Percentiles rank a stretch among this genome's conserved stretches.
These are phyloP conservation scores for Agrotis clavis DNA, from an alignment of 2,888 invertebrate species.

Conservation along the genomic window DNA sequence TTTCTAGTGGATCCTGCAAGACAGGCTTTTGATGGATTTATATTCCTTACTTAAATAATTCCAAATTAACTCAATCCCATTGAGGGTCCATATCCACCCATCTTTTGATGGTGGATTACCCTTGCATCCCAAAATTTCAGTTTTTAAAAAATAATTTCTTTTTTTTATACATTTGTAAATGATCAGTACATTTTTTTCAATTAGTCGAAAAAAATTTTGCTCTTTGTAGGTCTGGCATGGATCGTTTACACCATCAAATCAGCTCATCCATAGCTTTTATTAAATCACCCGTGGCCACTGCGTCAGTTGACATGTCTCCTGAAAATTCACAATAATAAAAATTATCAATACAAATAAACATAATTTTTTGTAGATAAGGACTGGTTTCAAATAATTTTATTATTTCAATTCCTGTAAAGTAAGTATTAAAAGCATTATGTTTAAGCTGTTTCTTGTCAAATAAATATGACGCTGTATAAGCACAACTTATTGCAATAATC, in stretches of 20 bases:
- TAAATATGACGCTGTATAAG: not conserved
- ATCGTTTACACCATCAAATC: conserved; percentile 8
- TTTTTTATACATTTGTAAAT: conserved; percentile 3
- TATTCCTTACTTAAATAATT: conserved; percentile 18
- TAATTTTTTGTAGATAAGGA: not conserved
- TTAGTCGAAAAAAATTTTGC: not conserved
- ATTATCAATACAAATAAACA: not conserved
- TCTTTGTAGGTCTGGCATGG: conserved; percentile 1
- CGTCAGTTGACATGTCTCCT: conserved; percentile 13
- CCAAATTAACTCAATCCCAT: conserved; percentile 51
- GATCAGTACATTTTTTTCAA: not conserved
- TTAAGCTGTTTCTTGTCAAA: not conserved
- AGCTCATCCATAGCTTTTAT: not conserved
- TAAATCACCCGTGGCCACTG: conserved; percentile 2
- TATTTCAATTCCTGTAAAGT: conserved; percentile 55
- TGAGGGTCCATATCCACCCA: conserved; percentile 63
- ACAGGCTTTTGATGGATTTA: conserved; percentile 48
- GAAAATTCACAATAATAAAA: conserved; percentile 23
- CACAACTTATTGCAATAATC: too few relatives aligned
- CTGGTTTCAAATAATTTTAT: not conserved
- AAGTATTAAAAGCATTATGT: conserved; percentile 11
- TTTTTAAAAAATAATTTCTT: not conserved
- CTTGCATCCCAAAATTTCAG: conserved; percentile 47
- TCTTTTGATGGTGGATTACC: conserved; percentile 58
- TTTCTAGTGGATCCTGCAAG: conserved; percentile 63